Percentiles rank a stretch among this genome's conserved stretches.
Evolutionary conservation across 2,797 vertebrate species (phyloP).

Genomic region (Sphenopsis melanotis): DNA sequence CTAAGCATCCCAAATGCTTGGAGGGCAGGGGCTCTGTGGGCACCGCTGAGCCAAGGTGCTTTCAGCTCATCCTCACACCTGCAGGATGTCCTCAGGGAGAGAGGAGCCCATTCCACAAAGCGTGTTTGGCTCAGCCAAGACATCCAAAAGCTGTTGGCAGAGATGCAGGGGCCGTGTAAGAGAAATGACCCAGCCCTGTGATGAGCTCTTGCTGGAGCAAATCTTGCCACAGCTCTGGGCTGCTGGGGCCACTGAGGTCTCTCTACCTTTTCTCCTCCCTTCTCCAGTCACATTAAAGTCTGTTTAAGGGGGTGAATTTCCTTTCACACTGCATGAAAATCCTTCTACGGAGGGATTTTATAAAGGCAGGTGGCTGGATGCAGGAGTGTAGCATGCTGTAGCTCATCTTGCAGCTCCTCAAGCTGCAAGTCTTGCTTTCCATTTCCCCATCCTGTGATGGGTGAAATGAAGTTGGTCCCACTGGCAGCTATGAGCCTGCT

Average conservation of each 20-base stretch:
- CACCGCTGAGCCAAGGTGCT: background rate
- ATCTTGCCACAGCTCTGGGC: background rate
- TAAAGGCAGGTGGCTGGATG: background rate
- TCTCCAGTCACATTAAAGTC: background rate
- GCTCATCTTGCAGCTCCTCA: background rate
- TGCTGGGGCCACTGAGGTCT: background rate
- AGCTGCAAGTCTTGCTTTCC: background rate
- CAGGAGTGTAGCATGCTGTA: background rate
- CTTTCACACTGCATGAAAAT: background rate
- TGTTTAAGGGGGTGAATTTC: background rate
- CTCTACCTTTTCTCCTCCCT: background rate
- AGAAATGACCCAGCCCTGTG: background rate
- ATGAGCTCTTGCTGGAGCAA: background rate
- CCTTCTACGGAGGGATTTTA: background rate
- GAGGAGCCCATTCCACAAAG: background rate
- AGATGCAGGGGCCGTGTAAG: fast-evolving
- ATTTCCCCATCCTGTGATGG: background rate
- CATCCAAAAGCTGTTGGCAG: background rate
- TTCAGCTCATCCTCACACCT: background rate
- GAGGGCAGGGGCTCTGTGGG: background rate
- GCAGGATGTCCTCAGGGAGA: background rate
- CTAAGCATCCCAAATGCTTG: background rate
- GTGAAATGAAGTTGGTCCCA: background rate
- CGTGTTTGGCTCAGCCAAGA: background rate
- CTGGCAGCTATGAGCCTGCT: background rate